phyloP scores from a whole-genome alignment of 1,140 invertebrate species.

The Drosophila suzukii region DNA sequence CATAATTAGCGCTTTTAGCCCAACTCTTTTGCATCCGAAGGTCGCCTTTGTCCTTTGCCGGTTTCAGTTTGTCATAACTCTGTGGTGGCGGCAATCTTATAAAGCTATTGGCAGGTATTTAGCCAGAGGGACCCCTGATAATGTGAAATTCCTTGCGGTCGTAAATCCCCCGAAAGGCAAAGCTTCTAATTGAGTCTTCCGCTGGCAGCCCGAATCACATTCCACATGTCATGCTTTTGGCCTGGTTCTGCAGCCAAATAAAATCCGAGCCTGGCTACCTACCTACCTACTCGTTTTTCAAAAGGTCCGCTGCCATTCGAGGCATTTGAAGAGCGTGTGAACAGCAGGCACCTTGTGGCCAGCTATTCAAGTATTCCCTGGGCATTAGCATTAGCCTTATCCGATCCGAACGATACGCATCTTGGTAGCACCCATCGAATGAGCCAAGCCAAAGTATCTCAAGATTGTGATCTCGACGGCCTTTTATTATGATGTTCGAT shows the following conservation, averaged over 20 bases:
- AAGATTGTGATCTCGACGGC: constrained; percentile 50
- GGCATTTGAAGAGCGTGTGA: constrained; percentile 73
- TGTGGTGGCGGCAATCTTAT: constrained; percentile 64
- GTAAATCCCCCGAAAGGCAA: constrained; percentile 69
- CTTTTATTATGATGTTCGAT: constrained; percentile 58
- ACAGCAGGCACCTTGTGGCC: constrained; percentile 71
- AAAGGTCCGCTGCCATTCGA: constrained; percentile 32
- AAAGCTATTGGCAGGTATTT: constrained; percentile 80
- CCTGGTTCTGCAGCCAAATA: constrained; percentile 12
- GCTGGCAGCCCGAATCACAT: constrained; percentile 55
- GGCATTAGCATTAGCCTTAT: constrained; percentile 47
- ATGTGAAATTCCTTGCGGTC: constrained; percentile 75
- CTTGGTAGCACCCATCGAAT: constrained; percentile 50
- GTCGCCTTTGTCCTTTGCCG: constrained; percentile 52
- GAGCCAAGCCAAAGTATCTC: constrained; percentile 18
- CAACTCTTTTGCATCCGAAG: constrained; percentile 76
- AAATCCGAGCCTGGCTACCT: constrained; percentile 12
- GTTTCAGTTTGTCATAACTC: constrained; percentile 69
- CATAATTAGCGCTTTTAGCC: constrained; percentile 84
- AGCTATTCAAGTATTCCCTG: constrained; percentile 23
- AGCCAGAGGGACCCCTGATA: constrained; percentile 36
- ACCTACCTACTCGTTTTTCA: constrained; percentile 44
- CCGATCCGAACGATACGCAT: constrained; percentile 51
- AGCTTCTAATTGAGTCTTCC: constrained; percentile 80
- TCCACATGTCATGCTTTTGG: constrained; percentile 73